Conservation (phyloP, 2,113 vertebrate species). For the Psittacara wagleri region DNA sequence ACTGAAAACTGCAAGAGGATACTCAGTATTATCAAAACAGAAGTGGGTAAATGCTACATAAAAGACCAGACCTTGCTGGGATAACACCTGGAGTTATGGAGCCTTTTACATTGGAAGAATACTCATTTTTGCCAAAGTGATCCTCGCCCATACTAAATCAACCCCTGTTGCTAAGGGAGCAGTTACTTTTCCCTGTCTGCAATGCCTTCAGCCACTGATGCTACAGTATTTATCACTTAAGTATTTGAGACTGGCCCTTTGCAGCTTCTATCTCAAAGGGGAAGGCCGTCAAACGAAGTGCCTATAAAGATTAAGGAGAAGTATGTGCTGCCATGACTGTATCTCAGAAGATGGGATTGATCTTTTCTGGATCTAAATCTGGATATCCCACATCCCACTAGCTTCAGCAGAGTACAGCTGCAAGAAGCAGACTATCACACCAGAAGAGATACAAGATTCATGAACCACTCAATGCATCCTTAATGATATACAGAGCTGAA, state of each 20-base stretch:
- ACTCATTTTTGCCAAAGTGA: not conserved
- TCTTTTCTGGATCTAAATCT: not conserved
- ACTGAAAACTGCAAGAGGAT: slow-evolving; percentile 21
- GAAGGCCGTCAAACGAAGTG: slow-evolving; percentile 27
- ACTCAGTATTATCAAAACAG: not conserved
- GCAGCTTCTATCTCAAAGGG: not conserved
- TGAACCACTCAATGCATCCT: not conserved
- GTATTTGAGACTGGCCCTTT: not conserved
- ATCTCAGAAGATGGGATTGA: not conserved
- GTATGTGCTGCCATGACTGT: not conserved
- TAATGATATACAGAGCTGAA: not conserved
- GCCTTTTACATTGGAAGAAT: not conserved
- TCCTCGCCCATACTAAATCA: not conserved
- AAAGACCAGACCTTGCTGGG: not conserved
- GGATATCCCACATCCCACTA: not conserved
- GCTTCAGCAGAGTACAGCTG: slow-evolving; percentile 31
- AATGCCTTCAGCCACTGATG: not conserved
- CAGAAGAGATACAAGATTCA: not conserved
- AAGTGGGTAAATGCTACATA: not conserved
- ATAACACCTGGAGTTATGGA: not conserved
- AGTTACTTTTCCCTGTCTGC: not conserved
- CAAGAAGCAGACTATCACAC: not conserved
- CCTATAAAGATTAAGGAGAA: slow-evolving; percentile 35
- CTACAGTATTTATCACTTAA: not conserved
- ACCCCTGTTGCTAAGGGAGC: not conserved